These are phyloP conservation scores for Chaetodon trifasciatus DNA, from an alignment of 2,797 vertebrate species.

Conservation along the genomic window DNA sequence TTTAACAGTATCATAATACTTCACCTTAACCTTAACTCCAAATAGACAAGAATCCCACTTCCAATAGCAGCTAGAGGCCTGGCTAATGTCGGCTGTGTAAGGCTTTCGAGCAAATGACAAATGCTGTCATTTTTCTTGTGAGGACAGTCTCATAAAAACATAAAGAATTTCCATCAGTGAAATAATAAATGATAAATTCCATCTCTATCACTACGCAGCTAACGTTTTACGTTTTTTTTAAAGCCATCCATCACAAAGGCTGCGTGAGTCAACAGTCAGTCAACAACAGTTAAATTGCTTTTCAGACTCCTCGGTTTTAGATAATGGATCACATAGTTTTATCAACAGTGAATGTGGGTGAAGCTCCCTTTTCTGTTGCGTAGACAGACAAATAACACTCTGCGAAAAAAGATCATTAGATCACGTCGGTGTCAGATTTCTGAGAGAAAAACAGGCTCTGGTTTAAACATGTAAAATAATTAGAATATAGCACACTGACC, in stretches of 20 bases:
- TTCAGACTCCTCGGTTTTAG: constrained; percentile 22
- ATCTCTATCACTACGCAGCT: constrained; percentile 16
- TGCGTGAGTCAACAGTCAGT: constrained; percentile 41
- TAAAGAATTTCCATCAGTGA: constrained; percentile 18
- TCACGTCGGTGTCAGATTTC: constrained; percentile 65
- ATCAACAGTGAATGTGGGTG: constrained; percentile 16
- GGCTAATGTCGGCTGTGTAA: neutral
- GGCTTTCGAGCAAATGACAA: constrained; percentile 28
- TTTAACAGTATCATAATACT: neutral
- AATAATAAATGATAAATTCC: constrained; percentile 20
- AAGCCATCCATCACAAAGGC: constrained; percentile 37
- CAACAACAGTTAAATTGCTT: constrained; percentile 34
- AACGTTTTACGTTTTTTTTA: constrained; percentile 21
- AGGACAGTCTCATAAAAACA: constrained; percentile 16
- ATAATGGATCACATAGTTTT: constrained; percentile 41
- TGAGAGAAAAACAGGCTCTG: constrained; percentile 40
- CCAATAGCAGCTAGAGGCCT: constrained; percentile 6
- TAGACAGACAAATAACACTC: constrained; percentile 15
- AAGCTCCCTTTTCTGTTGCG: constrained; percentile 18
- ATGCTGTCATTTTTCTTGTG: constrained; percentile 22
- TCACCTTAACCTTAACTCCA: neutral
- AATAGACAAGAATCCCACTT: neutral
- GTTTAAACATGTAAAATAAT: constrained; percentile 80
- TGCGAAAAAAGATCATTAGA: constrained; percentile 43
- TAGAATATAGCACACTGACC: constrained; percentile 82